Evolutionary conservation across 2,797 vertebrate species (phyloP).

Genomic region (Rhyacichthys aspro): DNA sequence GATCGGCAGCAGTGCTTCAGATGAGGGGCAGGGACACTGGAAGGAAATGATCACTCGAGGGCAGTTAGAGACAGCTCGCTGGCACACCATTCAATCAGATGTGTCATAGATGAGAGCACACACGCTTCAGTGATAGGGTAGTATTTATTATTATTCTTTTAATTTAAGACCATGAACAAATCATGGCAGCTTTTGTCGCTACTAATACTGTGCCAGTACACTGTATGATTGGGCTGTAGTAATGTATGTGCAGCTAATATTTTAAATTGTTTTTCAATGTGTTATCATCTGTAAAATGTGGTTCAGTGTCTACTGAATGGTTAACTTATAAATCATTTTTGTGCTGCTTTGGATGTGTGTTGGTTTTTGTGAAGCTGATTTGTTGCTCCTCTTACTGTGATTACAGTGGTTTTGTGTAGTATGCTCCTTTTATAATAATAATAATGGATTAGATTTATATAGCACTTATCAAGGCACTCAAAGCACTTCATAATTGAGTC

Average conservation of each 20-base stretch:
- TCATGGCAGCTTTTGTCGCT: background rate
- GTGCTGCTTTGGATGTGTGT: too few species aligned
- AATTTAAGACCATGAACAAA: too few species aligned
- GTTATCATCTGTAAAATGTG: background rate
- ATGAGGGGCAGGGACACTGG: slow-evolving; percentile 80
- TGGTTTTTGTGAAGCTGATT: too few species aligned
- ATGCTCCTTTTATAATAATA: background rate
- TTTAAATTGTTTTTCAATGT: background rate
- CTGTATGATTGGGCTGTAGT: background rate
- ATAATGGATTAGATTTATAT: too few species aligned
- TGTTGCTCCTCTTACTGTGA: background rate
- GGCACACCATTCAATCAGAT: slow-evolving; percentile 79
- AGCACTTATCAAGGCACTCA: too few species aligned
- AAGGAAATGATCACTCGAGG: slow-evolving; percentile 79
- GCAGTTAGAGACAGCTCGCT: slow-evolving; percentile 78
- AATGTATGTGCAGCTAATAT: background rate
- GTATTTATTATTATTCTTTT: too few species aligned
- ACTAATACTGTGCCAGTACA: background rate
- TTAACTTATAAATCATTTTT: background rate
- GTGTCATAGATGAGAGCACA: slow-evolving; percentile 22
- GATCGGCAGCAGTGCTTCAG: slow-evolving; percentile 68
- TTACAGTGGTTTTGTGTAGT: background rate
- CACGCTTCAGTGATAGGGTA: background rate
- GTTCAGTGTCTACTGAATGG: background rate
- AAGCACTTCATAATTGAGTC: too few species aligned